These are phyloP conservation scores for Papilio machaon DNA, from an alignment of 1,140 invertebrate genomes.

Conservation along the genomic window DNA sequence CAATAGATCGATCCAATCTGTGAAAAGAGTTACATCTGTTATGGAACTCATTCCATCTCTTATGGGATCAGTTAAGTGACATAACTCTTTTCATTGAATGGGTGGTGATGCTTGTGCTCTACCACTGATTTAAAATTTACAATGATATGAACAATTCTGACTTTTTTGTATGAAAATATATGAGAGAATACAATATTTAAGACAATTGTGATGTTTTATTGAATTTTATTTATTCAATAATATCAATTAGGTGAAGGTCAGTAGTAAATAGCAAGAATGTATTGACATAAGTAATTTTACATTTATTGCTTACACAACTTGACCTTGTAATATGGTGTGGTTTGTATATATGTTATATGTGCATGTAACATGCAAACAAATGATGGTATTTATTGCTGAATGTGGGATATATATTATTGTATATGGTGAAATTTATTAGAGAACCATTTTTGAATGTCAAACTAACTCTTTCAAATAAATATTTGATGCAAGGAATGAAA, in stretches of 20 bases:
- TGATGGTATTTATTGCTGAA: neutral
- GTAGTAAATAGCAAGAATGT: conserved; percentile 9
- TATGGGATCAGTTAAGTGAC: no score
- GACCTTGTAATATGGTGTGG: neutral
- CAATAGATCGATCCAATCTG: neutral
- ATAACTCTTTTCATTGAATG: neutral
- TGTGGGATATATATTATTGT: neutral
- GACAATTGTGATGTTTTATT: conserved; percentile 1
- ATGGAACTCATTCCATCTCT: neutral
- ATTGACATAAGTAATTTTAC: conserved; percentile 20
- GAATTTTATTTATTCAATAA: neutral
- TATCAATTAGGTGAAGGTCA: conserved; percentile 9
- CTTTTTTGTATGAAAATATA: neutral
- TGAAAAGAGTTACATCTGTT: neutral
- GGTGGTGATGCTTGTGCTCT: no score
- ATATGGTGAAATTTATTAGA: no score
- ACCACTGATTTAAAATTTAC: no score
- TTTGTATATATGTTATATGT: neutral
- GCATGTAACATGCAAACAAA: neutral
- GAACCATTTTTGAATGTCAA: no score
- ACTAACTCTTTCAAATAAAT: no score
- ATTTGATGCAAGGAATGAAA: no score
- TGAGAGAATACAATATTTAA: neutral
- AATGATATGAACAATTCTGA: no score
- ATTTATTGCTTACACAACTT: conserved; percentile 11